These are phyloP conservation scores for Peromyscus leucopus DNA, from an alignment of 2,113 vertebrate genomes.

Conservation along the genomic window DNA sequence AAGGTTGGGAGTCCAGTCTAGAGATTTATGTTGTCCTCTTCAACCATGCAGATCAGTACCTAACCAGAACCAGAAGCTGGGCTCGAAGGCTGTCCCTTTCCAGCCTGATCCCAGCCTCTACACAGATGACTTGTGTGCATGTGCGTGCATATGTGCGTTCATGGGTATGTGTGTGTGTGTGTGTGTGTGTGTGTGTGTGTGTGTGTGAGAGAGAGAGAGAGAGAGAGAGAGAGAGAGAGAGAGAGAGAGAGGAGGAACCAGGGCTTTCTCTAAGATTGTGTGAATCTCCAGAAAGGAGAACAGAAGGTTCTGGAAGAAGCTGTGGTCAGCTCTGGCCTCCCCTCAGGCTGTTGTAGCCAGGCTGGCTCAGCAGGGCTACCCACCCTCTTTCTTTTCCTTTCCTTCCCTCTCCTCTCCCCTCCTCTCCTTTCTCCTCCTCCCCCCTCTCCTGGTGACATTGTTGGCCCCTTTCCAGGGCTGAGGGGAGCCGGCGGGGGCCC, in stretches of 20 bases:
- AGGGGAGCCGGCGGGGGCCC: conserved; percentile 53
- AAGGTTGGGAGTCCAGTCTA: background rate
- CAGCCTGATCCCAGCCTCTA: fast-evolving
- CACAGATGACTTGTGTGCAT: background rate
- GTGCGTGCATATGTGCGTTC: background rate
- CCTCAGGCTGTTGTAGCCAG: background rate
- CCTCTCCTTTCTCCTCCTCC: background rate
- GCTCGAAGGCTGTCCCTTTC: fast-evolving
- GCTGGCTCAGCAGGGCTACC: background rate
- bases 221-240: too few relatives aligned
- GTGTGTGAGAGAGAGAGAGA: too few relatives aligned
- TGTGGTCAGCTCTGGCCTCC: background rate
- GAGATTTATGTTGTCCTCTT: too few relatives aligned
- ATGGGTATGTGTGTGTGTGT: fast-evolving
- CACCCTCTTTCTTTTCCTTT: background rate
- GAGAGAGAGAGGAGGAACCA: too few relatives aligned
- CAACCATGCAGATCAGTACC: fast-evolving
- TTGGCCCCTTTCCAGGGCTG: conserved; percentile 71
- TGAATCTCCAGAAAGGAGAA: background rate
- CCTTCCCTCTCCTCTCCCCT: background rate
- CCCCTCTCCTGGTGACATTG: conserved; percentile 31
- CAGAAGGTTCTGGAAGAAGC: background rate
- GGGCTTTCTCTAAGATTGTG: background rate
- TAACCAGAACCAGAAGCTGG: background rate
- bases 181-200: background rate